phyloP scores from a whole-genome alignment of 1,140 invertebrate genomes.

The Leptonema lineaticorne region DNA sequence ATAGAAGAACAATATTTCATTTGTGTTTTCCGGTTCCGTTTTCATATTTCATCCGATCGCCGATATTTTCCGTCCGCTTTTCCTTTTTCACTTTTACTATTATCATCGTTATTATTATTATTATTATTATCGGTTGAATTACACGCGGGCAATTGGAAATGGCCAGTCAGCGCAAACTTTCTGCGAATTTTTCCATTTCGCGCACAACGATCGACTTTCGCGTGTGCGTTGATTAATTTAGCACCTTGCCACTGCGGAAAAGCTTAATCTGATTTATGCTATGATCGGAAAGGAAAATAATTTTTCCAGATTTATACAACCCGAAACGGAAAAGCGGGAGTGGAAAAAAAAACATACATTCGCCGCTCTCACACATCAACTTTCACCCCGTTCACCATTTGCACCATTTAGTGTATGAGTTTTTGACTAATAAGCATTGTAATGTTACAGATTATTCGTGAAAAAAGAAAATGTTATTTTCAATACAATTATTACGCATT shows the following conservation, averaged over 20 bases:
- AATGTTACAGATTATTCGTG: too few species aligned
- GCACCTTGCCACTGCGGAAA: background rate
- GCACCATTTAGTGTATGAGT: background rate
- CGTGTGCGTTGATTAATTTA: slow-evolving; percentile 7
- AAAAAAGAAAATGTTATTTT: too few species aligned
- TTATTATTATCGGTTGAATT: too few species aligned
- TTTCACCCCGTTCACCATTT: background rate
- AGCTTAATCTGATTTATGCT: slow-evolving; percentile 9
- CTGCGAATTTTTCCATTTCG: background rate
- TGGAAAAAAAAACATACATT: background rate
- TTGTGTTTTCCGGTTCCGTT: background rate
- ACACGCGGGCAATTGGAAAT: background rate
- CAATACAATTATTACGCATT: too few species aligned
- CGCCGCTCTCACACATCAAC: background rate
- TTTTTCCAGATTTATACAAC: background rate
- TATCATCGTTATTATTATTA: too few species aligned
- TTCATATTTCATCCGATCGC: slow-evolving; percentile 13
- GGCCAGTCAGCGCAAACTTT: slow-evolving; percentile 5
- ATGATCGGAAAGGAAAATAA: background rate
- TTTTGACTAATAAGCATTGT: too few species aligned
- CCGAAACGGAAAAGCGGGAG: background rate
- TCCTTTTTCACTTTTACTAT: background rate
- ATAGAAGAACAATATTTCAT: slow-evolving; percentile 2
- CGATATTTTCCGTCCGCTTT: background rate
- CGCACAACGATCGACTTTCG: background rate